A percentile compares a stretch with the other conserved stretches of the same genome.
phyloP scores from a whole-genome alignment of 2,797 vertebrate genomes.

The Muraenolepis orangiensis region DNA sequence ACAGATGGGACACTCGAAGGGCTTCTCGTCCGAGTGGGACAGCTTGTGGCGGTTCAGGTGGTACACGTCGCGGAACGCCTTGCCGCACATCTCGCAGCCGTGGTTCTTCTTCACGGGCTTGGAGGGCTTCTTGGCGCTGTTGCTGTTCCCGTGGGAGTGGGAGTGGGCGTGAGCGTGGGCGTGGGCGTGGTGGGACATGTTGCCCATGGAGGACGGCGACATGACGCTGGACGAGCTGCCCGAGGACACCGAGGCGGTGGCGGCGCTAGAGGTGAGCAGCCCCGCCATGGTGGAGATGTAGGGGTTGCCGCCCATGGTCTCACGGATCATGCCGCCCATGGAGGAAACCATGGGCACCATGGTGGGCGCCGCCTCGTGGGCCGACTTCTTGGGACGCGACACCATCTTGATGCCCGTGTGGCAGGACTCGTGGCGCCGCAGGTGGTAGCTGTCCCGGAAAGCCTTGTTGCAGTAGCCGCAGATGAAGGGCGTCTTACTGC shows the following conservation, averaged over 20 bases:
- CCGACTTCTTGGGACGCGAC: constrained; percentile 92
- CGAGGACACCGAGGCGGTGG: constrained; percentile 89
- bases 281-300: constrained; percentile 93
- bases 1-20: constrained; percentile 97
- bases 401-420: constrained; percentile 99
- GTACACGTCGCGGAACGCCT: constrained; percentile 98
- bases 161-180: too few relatives aligned
- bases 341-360: constrained; percentile 96
- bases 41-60: constrained; percentile 98
- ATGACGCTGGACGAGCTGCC: constrained; percentile 73
- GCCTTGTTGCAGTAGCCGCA: constrained; percentile 99
- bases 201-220: constrained; percentile 68
- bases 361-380: constrained; percentile 79
- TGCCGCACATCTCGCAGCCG: constrained; percentile 98
- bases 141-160: too few relatives aligned
- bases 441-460: constrained; percentile 99
- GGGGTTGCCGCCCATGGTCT: constrained; percentile 84
- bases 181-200: too few relatives aligned
- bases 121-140: constrained; percentile 94
- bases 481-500: constrained; percentile 96
- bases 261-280: constrained; percentile 92
- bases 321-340: constrained; percentile 88
- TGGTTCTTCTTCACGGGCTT: constrained; percentile 99
- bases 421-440: constrained; percentile 97
- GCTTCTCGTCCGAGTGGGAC: constrained; percentile 97